Base-by-base conservation (phyloP, 2,113 vertebrate species). In the Naja naja region DNA sequence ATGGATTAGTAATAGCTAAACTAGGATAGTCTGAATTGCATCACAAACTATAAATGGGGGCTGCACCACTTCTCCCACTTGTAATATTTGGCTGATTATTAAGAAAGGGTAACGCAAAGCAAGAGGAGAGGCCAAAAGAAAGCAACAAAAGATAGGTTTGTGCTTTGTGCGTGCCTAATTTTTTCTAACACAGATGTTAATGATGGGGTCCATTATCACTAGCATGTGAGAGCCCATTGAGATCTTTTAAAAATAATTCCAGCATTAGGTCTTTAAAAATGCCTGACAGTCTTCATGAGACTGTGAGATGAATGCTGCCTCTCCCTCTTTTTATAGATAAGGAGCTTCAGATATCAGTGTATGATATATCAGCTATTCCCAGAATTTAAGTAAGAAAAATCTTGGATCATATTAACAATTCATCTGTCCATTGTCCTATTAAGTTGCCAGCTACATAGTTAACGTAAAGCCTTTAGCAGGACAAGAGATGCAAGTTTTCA, bases 21-120 rank as follows among this genome's bases (percentile, higher is more conserved):
- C 52, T 91, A 1, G 10, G 89, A 49, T 7, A 0, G 0, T 0
- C 87, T 90, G 2, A 0, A 47, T n/a, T 4, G 2, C 8, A 0
- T 3, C 0, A 88, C 6, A 58, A 95, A 64, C 1, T 49, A 89
- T 85, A 60, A 92, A 95, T 91, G 6, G 89, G 93, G 55, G 39
- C 14, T 4, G 87, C 14, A 10, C 0, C 8, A 11, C 4, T 56
- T 69, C 93, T 74, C 53, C 27, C 89, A 86, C 87, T 39, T 93
- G 92, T 54, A 30, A 0, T 0, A 8, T 43, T 89, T 25, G 90
- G 90, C 87, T 55, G 55, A 55, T 7, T 47, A 3, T 2, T 5
- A 39, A 3, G 0, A 85, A 94, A 88, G 3, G 27, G 91, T 91
- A 91, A 86, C 88, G 43, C 88, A 27, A 92, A 96, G 45, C n/a